Percentiles rank a stretch among this genome's conserved stretches.
Evolutionary conservation across 2,888 invertebrate genomes (phyloP).

Genomic region (Pachliopta kotzebuea): DNA sequence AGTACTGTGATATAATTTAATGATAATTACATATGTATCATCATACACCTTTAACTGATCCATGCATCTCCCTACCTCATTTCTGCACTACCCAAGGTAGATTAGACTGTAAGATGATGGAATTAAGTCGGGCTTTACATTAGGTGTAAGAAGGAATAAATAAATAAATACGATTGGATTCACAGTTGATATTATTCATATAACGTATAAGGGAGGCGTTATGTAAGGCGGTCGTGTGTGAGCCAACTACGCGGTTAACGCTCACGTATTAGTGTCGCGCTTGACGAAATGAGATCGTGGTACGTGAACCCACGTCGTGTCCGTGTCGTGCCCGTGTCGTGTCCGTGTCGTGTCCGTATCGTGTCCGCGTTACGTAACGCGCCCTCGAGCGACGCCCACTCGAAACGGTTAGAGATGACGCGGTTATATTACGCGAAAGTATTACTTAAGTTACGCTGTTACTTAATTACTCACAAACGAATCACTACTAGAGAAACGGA

Average conservation of each 20-base stretch:
- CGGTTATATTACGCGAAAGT: slow-evolving; percentile 8
- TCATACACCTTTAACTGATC: too few species aligned
- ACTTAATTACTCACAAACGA: slow-evolving; percentile 2
- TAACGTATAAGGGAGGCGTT: slow-evolving; percentile 19
- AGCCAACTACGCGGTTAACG: slow-evolving; percentile 18
- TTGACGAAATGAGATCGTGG: slow-evolving; percentile 30
- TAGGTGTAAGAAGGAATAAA: too few species aligned
- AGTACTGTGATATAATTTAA: too few species aligned
- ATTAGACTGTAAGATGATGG: too few species aligned
- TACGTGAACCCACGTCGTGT: too few species aligned
- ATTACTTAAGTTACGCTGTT: not conserved
- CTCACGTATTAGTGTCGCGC: slow-evolving; percentile 17
- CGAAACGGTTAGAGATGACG: not conserved
- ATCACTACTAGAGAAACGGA: not conserved
- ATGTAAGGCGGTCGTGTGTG: slow-evolving; percentile 8
- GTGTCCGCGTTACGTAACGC: slow-evolving; percentile 2
- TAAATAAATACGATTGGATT: not conserved
- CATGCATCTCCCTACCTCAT: too few species aligned
- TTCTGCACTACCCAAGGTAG: too few species aligned
- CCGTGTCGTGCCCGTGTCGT: too few species aligned
- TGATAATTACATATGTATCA: too few species aligned
- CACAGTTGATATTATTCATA: not conserved
- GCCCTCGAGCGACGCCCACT: not conserved
- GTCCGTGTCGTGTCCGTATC: slow-evolving; percentile 16
- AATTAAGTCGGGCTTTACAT: too few species aligned